Conservation (phyloP, 2,888 invertebrate species). For the Drosophila flavopinicola region DNA sequence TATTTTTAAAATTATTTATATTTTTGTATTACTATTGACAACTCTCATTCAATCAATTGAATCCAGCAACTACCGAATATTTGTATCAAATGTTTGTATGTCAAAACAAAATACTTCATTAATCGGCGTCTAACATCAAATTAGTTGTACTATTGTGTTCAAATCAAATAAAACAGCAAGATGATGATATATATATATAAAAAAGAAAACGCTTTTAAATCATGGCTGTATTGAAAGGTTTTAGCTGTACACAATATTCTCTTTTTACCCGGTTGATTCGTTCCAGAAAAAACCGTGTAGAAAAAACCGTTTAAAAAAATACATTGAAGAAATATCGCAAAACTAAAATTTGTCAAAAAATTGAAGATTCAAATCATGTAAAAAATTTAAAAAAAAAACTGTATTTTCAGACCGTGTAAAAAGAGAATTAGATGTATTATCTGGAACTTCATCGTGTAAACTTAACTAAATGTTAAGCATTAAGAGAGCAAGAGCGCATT, state of each 20-base stretch:
- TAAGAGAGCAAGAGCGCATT: conserved; percentile 5
- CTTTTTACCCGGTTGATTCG: too few relatives aligned
- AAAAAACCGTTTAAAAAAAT: too few relatives aligned
- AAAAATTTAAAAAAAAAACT: too few relatives aligned
- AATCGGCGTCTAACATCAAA: conserved; percentile 54
- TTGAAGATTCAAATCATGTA: too few relatives aligned
- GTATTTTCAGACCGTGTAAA: too few relatives aligned
- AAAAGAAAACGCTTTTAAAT: neutral
- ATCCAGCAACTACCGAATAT: conserved; percentile 65
- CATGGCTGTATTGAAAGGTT: too few relatives aligned
- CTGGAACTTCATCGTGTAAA: neutral
- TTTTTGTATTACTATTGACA: conserved; percentile 23
- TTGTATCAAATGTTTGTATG: conserved; percentile 82
- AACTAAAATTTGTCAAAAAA: too few relatives aligned
- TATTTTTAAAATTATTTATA: conserved; percentile 60
- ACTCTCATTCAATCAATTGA: conserved; percentile 38
- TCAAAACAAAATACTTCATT: conserved; percentile 23
- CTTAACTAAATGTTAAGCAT: neutral
- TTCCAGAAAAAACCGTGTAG: too few relatives aligned
- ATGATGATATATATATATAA: conserved; percentile 61
- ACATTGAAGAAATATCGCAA: too few relatives aligned
- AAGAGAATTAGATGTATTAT: neutral
- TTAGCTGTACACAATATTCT: too few relatives aligned
- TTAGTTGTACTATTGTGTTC: conserved; percentile 67
- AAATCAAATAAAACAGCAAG: conserved; percentile 67